A percentile compares a stretch with the other conserved stretches of the same genome.
Evolutionary conservation across 2,888 invertebrate species (phyloP).

Genomic region (Drosophila engyochracea): DNA sequence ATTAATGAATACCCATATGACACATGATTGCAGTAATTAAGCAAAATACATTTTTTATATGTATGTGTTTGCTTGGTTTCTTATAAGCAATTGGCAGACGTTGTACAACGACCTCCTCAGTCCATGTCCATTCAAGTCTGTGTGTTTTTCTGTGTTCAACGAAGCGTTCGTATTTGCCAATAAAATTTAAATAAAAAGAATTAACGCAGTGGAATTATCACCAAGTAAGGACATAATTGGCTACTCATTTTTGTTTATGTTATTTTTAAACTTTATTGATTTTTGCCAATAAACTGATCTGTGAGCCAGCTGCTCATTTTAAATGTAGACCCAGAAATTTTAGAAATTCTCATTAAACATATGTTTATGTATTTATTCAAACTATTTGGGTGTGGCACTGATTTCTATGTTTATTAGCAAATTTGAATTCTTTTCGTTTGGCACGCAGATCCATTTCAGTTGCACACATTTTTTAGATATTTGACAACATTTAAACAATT

Average conservation of each 20-base stretch:
- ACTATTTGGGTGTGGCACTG: not conserved
- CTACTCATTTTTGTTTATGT: conserved; percentile 6
- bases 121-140: not conserved
- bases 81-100: conserved; percentile 17
- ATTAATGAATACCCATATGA: conserved; percentile 1
- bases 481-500: not conserved
- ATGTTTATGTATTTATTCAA: conserved; percentile 7
- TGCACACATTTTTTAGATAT: not conserved
- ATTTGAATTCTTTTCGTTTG: not conserved
- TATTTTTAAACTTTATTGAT: conserved; percentile 7
- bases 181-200: conserved; percentile 37
- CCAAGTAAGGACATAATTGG: conserved; percentile 62
- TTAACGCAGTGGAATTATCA: conserved; percentile 64
- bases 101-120: conserved; percentile 16
- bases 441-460: not conserved
- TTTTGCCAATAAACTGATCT: not conserved
- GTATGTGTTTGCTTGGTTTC: not conserved
- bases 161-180: conserved; percentile 34
- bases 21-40: conserved; percentile 21
- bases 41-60: conserved; percentile 5
- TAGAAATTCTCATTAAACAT: not conserved
- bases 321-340: not conserved
- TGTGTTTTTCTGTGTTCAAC: conserved; percentile 25
- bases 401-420: not conserved
- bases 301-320: not conserved